Evolutionary conservation across 2,888 invertebrate genomes (phyloP).

Genomic region (Caenorhabditis sp.): DNA sequence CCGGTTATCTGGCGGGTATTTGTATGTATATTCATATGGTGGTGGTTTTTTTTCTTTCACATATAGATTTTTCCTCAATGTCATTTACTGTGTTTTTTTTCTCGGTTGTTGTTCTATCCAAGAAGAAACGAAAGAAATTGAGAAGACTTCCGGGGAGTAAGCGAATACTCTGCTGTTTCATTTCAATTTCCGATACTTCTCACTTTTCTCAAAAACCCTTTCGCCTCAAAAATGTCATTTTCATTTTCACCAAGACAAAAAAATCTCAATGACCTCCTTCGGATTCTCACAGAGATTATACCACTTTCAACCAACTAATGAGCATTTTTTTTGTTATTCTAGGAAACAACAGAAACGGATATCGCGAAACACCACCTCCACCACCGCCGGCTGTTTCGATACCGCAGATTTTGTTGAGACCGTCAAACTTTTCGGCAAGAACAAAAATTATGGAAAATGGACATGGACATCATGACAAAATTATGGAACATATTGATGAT

Average conservation of each 20-base stretch:
- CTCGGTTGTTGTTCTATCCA: no score
- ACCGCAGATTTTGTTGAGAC: slow-evolving; percentile 12
- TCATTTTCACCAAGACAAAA: not conserved
- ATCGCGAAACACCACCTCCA: slow-evolving; percentile 20
- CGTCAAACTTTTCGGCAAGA: not conserved
- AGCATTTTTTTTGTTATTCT: slow-evolving; percentile 2
- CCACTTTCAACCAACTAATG: not conserved
- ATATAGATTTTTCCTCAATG: not conserved
- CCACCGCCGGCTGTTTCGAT: slow-evolving; percentile 17
- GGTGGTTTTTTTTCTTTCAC: no score
- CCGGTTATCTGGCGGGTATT: slow-evolving; percentile 5
- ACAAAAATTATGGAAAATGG: slow-evolving; percentile 35
- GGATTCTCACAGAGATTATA: not conserved
- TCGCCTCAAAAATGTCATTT: no score
- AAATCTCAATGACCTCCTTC: not conserved
- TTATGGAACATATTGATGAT: slow-evolving; percentile 37
- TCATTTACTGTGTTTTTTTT: not conserved
- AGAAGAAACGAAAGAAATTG: not conserved
- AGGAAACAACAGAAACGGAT: slow-evolving; percentile 21
- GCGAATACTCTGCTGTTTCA: slow-evolving; percentile 6
- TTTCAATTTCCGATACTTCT: not conserved
- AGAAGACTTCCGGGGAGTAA: slow-evolving; percentile 4
- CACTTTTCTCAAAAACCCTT: not conserved
- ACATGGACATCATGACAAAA: slow-evolving; percentile 5
- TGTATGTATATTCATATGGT: slow-evolving; percentile 2